phyloP scores from a whole-genome alignment of 2,888 invertebrate genomes.

The Serripes groenlandicus region DNA sequence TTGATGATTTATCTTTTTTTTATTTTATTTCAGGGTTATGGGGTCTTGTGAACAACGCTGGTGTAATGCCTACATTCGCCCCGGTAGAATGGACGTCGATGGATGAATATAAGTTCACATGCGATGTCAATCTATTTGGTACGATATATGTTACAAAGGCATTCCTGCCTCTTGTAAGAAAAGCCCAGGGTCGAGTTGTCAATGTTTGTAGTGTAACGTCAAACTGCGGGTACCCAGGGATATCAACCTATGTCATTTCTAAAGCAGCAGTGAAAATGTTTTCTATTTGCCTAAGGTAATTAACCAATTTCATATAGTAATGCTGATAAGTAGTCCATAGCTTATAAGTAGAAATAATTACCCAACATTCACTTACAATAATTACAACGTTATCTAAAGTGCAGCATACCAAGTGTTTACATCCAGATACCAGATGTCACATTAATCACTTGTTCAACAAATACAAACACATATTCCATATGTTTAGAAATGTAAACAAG shows the following conservation, averaged over 20 bases:
- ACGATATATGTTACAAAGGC: conserved; percentile 78
- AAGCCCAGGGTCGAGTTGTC: conserved; percentile 77
- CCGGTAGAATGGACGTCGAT: conserved; percentile 83
- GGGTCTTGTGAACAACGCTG: conserved; percentile 83
- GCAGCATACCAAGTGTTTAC: no score
- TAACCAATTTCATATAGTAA: no score
- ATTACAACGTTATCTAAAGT: no score
- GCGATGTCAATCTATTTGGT: conserved; percentile 84
- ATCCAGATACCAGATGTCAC: no score
- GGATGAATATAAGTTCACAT: conserved; percentile 79
- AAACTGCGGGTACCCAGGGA: conserved; percentile 63
- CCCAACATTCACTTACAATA: no score
- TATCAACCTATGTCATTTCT: conserved; percentile 76
- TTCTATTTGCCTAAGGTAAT: conserved; percentile 79
- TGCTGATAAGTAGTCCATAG: no score
- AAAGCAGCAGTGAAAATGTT: conserved; percentile 81
- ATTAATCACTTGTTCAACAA: no score
- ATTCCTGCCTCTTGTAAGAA: conserved; percentile 78
- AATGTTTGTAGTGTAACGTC: conserved; percentile 78
- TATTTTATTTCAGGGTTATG: conserved; percentile 74
- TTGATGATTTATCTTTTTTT: background rate
- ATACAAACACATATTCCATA: no score
- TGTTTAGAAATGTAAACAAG: no score
- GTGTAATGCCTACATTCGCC: conserved; percentile 75
- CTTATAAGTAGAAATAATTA: no score